phyloP scores from a whole-genome alignment of 2,113 vertebrate genomes.

The Semnornis frantzii region DNA sequence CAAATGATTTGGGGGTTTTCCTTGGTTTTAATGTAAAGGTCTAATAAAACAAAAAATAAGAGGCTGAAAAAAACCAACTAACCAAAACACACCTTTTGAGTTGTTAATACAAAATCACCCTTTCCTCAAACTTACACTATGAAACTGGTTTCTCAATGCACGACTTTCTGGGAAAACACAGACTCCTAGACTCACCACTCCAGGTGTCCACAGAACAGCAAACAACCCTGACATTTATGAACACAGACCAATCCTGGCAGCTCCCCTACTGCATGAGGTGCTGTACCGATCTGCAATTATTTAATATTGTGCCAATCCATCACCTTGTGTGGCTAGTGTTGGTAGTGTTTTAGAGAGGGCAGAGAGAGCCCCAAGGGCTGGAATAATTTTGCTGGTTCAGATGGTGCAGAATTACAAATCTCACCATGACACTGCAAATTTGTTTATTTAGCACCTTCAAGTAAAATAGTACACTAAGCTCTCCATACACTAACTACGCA shows the following conservation, averaged over 20 bases:
- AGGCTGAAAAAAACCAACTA: neutral
- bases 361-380: neutral
- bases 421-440: neutral
- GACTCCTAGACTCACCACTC: neutral
- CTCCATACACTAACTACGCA: neutral
- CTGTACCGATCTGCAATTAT: neutral
- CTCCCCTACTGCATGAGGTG: neutral
- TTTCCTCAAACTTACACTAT: neutral
- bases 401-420: neutral
- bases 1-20: neutral
- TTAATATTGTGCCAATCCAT: neutral
- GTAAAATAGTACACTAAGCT: neutral
- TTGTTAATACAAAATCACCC: neutral
- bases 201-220: neutral
- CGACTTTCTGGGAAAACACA: neutral
- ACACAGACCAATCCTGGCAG: neutral
- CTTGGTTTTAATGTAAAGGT: neutral
- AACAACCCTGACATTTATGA: neutral
- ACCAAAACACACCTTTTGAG: neutral
- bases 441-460: neutral
- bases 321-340: neutral
- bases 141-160: neutral
- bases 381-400: neutral
- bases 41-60: neutral
- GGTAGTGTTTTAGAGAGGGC: neutral